Evolutionary conservation across 1,140 invertebrate species (phyloP).

Genomic region (Trinorchestia longiramus): DNA sequence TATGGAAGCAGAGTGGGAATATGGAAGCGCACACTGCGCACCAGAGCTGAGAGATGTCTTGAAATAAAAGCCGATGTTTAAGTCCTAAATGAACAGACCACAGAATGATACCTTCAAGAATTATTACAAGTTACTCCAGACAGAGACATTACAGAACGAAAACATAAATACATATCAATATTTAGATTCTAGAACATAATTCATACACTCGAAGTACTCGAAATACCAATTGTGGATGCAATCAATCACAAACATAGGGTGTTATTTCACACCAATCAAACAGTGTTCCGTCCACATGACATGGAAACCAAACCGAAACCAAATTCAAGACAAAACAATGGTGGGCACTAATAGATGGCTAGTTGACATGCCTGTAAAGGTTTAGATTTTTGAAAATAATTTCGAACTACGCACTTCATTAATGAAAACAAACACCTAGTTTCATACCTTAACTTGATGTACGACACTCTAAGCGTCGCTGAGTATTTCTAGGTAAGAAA

Average conservation of each 20-base stretch:
- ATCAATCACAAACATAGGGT: not conserved
- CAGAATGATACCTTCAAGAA: not conserved
- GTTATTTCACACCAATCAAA: not conserved
- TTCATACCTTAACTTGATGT: not conserved
- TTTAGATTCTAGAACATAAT: not conserved
- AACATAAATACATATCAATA: not conserved
- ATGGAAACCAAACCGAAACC: not conserved
- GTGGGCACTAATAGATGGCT: not conserved
- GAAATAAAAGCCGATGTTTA: not conserved
- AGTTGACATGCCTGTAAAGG: not conserved
- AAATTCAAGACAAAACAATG: not conserved
- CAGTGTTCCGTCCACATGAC: not conserved
- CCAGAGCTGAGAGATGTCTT: not conserved
- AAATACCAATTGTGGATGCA: not conserved
- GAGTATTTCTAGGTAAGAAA: not conserved
- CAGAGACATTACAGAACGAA: not conserved
- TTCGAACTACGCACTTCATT: not conserved
- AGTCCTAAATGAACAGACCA: not conserved
- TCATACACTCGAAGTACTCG: not conserved
- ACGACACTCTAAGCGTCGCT: not conserved
- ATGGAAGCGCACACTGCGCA: not conserved
- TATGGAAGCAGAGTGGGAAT: not conserved
- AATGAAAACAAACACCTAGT: not conserved
- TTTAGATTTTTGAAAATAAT: not conserved
- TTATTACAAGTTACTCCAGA: not conserved